These are phyloP conservation scores for Agonopterix subpropinquella DNA, from an alignment of 2,888 invertebrate genomes.

Conservation along the genomic window DNA sequence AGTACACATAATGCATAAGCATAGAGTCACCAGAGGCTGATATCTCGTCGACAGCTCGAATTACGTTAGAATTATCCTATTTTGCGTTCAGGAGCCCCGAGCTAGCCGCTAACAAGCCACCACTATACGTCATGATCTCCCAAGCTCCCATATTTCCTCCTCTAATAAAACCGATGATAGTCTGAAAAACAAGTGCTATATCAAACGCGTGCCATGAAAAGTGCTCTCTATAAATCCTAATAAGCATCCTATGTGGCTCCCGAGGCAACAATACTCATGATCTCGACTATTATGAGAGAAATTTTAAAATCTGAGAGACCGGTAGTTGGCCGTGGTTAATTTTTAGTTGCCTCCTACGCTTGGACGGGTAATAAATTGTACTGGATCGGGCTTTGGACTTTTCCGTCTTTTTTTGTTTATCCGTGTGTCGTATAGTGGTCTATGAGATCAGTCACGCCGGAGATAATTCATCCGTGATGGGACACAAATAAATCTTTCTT, in stretches of 20 bases:
- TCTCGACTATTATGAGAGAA: conserved; percentile 63
- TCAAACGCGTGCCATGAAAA: conserved; percentile 40
- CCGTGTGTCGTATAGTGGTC: conserved; percentile 43
- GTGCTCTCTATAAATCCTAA: conserved; percentile 60
- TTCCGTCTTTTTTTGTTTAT: background rate
- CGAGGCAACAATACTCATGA: conserved; percentile 64
- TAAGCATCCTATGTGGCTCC: conserved; percentile 57
- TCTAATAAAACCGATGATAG: conserved; percentile 61
- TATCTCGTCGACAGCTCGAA: conserved; percentile 62
- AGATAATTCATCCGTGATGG: conserved; percentile 45
- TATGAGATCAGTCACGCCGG: conserved; percentile 51
- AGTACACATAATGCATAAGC: conserved; percentile 27
- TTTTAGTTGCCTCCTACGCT: conserved; percentile 68
- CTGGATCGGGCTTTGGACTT: conserved; percentile 23
- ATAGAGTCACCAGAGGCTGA: conserved; percentile 61
- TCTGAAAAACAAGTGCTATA: conserved; percentile 54
- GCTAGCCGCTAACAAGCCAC: conserved; percentile 49
- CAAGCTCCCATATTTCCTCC: conserved; percentile 52
- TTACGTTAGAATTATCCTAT: conserved; percentile 63
- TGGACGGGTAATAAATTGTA: conserved; percentile 52
- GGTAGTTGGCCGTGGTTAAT: conserved; percentile 61
- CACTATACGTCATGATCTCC: conserved; percentile 38
- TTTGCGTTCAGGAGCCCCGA: conserved; percentile 42
- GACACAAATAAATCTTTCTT: conserved; percentile 41
- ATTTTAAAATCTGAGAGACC: conserved; percentile 52